Evolutionary conservation across 2,797 vertebrate genomes (phyloP), one percentile per base, ranked within the genome.

Genomic region (Harpagifer antarcticus): DNA sequence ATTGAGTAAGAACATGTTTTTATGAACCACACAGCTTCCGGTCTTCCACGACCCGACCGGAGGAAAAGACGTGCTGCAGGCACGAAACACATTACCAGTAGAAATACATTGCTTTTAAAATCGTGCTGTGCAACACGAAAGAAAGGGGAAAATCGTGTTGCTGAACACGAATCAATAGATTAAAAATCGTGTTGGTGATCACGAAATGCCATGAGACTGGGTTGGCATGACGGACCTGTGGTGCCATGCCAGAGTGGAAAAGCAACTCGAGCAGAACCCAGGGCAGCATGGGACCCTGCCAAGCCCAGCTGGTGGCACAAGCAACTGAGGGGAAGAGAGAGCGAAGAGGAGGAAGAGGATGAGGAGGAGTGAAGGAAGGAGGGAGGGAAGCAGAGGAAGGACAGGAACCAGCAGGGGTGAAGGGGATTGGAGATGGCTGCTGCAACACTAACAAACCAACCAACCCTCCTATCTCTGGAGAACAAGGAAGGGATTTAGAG

Each of bases 231-330:
- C 63, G 61, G 84, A 72, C 86, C 60, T 52, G 84, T 77, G 86
- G 84, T 79, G 76, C 76, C 73, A 56, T 76, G 90, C 85, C 86
- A 91, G 78, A 86, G 82, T 42, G 78, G 85, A 88, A 87, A 84
- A 90, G 86, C 87, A 64, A 89, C 86, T 84, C 3, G 76, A 84
- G 88, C 87, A 89, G 80, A 90, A 94, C 91, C 89, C 89, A 20
- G 81, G 76, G 88, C 84, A 78, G 61, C 73, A 82, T 86, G 89
- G 91, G 85, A 82, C 56, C 73, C 76, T 48, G 89, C 90, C 89
- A 87, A 69, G 86, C 81, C 80, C 90, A 89, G 88, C 85, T 88
- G 87, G 90, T 81, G 85, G 79, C 71, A 68, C 56, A 61, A 71
- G 80, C 74, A 74, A 80, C 69, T 20, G 72, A 72, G 78, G 17